Base-by-base conservation (phyloP, 2,113 vertebrate genomes). In the Microcebus ravelobensis region DNA sequence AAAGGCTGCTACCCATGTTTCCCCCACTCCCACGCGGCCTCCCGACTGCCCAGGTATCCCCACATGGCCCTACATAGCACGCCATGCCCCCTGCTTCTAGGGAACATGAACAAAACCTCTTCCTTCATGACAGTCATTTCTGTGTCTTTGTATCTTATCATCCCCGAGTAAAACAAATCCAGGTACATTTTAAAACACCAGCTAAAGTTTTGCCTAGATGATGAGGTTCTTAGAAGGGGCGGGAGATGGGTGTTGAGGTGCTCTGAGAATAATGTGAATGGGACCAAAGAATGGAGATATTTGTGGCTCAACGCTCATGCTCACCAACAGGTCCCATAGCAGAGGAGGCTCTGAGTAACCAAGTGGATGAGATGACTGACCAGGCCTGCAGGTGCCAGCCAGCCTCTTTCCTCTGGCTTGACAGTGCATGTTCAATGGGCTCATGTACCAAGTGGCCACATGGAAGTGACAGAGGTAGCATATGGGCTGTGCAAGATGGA, bases 111-210 rank as follows among this genome's bases (percentile, higher is more conserved):
- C 15, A 55, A 57, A 68, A 23, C 39, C 27, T 65, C 34, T 39
- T 65, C 34, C 36, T 87, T 73, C 57, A 8, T 36, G 27, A 48
- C 45, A 87, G 89, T 67, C 34, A 36, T 87, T 84, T 73, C 88
- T 48, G 4, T 52, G 21, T 88, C 36, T 52, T 42, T 23, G 82
- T 67, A 48, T 15, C 52, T 59, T 25, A 83, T 27, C 12, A 15
- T 18, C 36, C 31, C 63, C 1, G 6, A 79, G 34, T 31, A 59
- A 74, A 92, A 67, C 36, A 77, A 95, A 50, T 45, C n/a, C 1
- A 18, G n/a, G 39, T 50, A 27, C 85, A 11, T n/a, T 71, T 85
- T 67, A 67, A 95, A 95, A 86, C 25, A 50, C 55, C 74, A 91
- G 2, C 10, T 70, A 70, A 91, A 61, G 52, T 34, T 36, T 10